Percentiles rank a stretch among this genome's conserved stretches.
Conservation (phyloP, 2,113 vertebrate species). For the Albula glossodonta region DNA sequence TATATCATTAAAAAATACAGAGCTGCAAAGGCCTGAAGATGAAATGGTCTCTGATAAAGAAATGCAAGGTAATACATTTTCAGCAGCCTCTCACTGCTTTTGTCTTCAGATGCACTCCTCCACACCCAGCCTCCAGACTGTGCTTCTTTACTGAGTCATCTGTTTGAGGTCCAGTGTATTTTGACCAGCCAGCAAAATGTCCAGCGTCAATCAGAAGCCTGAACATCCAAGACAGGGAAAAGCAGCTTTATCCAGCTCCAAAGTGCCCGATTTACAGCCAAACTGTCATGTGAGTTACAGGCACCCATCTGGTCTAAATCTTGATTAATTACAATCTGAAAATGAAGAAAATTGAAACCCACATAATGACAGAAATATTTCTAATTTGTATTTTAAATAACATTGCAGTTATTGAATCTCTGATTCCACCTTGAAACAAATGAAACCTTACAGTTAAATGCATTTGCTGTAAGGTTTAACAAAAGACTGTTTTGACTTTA, state of each 20-base stretch:
- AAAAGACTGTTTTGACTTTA: no score
- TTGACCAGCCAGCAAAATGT: not conserved
- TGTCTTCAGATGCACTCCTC: not conserved
- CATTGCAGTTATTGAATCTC: no score
- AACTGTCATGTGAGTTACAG: not conserved
- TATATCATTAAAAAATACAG: constrained; percentile 4
- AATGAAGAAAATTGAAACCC: no score
- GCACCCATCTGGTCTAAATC: not conserved
- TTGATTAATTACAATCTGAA: not conserved
- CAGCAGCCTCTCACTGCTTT: not conserved
- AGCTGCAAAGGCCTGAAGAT: not conserved
- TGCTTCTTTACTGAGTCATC: not conserved
- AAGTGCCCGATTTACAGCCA: not conserved
- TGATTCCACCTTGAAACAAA: no score
- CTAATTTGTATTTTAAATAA: no score
- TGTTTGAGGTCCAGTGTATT: not conserved
- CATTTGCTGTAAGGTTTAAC: no score
- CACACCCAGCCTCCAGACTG: not conserved
- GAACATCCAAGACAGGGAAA: not conserved
- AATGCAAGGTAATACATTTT: not conserved
- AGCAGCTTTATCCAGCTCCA: not conserved
- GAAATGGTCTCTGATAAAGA: not conserved
- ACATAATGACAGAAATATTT: no score
- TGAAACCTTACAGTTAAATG: no score
- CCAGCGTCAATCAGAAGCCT: not conserved